Percentiles rank a stretch among this genome's conserved stretches.
Evolutionary conservation across 2,888 invertebrate genomes (phyloP).

Genomic region (Synanthedon tipuliformis): DNA sequence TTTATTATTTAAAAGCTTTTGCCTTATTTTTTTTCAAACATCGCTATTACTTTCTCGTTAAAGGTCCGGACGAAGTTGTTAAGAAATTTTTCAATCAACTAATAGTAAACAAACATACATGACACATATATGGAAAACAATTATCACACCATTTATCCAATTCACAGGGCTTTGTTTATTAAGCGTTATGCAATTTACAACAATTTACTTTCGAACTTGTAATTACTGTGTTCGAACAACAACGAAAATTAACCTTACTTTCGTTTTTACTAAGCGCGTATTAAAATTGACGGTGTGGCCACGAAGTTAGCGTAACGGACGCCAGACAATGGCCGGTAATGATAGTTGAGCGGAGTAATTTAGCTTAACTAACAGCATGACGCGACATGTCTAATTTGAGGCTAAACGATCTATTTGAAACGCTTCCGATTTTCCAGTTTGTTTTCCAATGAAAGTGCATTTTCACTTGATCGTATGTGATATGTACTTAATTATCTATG

Average conservation of each 20-base stretch:
- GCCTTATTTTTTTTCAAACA: too few species aligned
- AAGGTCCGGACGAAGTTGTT: too few species aligned
- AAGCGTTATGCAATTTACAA: neutral
- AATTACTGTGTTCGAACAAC: slow-evolving; percentile 3
- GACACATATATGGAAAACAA: too few species aligned
- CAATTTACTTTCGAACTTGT: slow-evolving; percentile 5
- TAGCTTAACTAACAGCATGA: slow-evolving; percentile 5
- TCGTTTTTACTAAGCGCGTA: slow-evolving; percentile 11
- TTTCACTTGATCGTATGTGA: slow-evolving; percentile 31
- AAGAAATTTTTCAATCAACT: too few species aligned
- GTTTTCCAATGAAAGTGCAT: slow-evolving; percentile 43
- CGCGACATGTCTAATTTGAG: slow-evolving; percentile 22
- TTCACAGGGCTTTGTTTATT: too few species aligned
- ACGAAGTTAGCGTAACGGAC: slow-evolving; percentile 12
- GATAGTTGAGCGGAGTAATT: slow-evolving; percentile 1
- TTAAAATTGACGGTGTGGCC: neutral
- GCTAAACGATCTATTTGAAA: slow-evolving; percentile 18
- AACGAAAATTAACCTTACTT: slow-evolving; percentile 10
- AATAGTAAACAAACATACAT: too few species aligned
- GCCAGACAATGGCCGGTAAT: slow-evolving; percentile 10
- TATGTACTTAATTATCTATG: slow-evolving; percentile 6
- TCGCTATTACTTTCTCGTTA: too few species aligned
- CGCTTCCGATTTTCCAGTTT: slow-evolving; percentile 41
- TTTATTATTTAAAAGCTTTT: too few species aligned
- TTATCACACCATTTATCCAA: too few species aligned